Percentiles rank a stretch among this genome's conserved stretches.
phyloP scores from a whole-genome alignment of 2,113 vertebrate species.

The Lycaon pictus region DNA sequence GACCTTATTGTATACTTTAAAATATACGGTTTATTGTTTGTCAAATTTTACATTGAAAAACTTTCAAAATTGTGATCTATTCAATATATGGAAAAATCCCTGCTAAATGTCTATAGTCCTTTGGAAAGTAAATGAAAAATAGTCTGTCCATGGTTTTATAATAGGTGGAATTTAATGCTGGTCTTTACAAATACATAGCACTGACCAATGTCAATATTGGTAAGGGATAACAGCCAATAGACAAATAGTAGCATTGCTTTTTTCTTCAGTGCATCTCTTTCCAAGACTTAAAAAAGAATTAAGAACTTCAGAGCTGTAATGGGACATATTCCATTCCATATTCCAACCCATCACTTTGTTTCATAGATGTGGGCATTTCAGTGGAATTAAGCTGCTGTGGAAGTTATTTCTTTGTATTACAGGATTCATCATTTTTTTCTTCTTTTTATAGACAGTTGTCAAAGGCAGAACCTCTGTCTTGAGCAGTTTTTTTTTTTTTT shows the following conservation, averaged over 20 bases:
- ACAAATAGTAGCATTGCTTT: background rate
- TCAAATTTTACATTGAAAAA: background rate
- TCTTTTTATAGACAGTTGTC: background rate
- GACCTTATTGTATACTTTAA: background rate
- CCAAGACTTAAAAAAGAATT: slow-evolving; percentile 25
- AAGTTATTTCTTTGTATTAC: background rate
- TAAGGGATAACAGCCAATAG: background rate
- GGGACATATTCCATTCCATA: background rate
- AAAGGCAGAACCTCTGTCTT: background rate
- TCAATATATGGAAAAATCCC: background rate
- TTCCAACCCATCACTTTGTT: background rate
- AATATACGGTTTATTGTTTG: background rate
- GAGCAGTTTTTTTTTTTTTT: background rate
- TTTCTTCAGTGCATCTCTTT: background rate
- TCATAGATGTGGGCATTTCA: background rate
- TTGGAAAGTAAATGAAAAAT: slow-evolving; percentile 34
- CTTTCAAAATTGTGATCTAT: background rate
- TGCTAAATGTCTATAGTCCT: background rate
- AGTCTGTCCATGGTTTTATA: background rate
- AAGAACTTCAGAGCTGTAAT: background rate
- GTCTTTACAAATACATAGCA: background rate
- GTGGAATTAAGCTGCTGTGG: background rate
- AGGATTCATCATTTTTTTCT: background rate
- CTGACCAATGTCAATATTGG: background rate
- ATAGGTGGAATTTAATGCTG: background rate